Evolutionary conservation across 1,140 invertebrate species (phyloP).

Genomic region (Triops cancriformis): DNA sequence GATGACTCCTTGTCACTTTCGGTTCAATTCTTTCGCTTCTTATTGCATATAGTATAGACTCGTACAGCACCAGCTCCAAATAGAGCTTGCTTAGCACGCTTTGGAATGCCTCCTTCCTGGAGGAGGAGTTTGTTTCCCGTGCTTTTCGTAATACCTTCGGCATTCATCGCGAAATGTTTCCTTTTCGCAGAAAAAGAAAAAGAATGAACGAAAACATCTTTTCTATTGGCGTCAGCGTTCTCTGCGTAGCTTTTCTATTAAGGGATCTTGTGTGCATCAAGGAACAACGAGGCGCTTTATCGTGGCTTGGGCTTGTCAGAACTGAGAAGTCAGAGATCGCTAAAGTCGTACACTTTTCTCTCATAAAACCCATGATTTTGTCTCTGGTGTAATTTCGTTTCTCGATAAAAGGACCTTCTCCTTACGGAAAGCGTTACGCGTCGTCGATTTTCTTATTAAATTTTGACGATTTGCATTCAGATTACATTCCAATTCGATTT

Average conservation of each 20-base stretch:
- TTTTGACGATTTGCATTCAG: neutral
- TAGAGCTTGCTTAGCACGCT: neutral
- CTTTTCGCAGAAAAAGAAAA: no score
- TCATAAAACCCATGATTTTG: neutral
- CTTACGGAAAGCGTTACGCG: neutral
- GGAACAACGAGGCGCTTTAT: neutral
- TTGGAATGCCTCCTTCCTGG: neutral
- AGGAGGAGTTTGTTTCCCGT: no score
- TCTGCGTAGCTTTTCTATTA: neutral
- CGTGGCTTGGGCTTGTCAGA: neutral
- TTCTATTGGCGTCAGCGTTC: neutral
- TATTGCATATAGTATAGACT: neutral
- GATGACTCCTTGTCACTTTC: conserved; percentile 3
- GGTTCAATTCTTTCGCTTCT: neutral
- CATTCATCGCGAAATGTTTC: no score
- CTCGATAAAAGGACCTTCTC: neutral
- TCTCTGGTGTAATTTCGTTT: neutral
- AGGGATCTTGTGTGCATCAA: neutral
- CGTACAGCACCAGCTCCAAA: neutral
- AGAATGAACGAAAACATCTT: no score
- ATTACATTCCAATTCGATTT: neutral
- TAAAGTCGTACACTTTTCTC: neutral
- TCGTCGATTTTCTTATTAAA: neutral
- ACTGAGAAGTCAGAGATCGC: neutral
- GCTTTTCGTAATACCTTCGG: no score